Evolutionary conservation across 2,888 invertebrate species (phyloP), one percentile per base, ranked within the genome.

Genomic region (Caenorhabditis afra): DNA sequence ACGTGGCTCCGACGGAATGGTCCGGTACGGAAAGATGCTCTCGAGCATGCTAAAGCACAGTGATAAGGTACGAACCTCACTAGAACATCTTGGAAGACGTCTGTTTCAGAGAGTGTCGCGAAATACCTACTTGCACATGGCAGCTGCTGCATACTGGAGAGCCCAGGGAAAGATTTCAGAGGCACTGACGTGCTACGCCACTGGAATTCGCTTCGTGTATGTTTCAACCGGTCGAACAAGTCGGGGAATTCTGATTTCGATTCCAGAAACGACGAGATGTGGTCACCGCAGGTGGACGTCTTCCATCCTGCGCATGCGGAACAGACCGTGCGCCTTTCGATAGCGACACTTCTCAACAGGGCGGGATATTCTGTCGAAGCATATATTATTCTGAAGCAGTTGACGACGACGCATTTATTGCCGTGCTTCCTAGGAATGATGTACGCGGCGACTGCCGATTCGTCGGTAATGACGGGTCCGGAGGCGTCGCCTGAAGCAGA

Each of bases 131-230:
- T 61, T 83, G 14, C 75, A 79, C 47, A 68, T 83, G 76, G 81
- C 81, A 7, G 79, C 81, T 7, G 82, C 84, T n/a, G 80, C 80
- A 1, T 84, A 80, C 49, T 83, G 82, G 84, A 66, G 82, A 44
- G 62, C 76, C 1, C 71, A 78, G 35, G 82, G 84, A 53, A 67
- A 74, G 37, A 47, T 76, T 8, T 62, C 74, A 11, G 64, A 82
- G 20, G 84, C 84, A 0, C 44, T 73, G 23, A 50, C 64, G 1
- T 84, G 84, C 39, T 84, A 82, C 44, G 62, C 64, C 8, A 75
- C 84, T 18, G 82, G 74, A n/a, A 41, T 58, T 3, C 62, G 55
- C 16, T 66, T 77, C 39, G 58, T 77, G 64, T 62, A 71, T 29
- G 71, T 57, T 16, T 18, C n/a, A 44, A 16, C 3, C 3, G 44